Evolutionary conservation across 92 coral and sea anemone genomes (phyloP), one percentile per base, ranked within the genome.

Genomic region (Scolanthus callimorphus): DNA sequence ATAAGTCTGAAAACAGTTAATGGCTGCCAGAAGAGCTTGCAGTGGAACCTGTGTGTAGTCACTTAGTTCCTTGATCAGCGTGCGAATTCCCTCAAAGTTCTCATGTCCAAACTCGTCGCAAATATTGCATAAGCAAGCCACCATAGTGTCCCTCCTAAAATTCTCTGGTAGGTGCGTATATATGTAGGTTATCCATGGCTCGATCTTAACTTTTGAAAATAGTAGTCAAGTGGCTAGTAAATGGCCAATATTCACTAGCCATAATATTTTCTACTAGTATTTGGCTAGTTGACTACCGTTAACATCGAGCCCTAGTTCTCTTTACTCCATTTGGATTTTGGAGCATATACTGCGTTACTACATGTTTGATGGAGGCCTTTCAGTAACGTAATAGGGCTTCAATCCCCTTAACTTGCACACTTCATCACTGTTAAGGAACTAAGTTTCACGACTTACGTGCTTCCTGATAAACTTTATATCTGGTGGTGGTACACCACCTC

Each of bases 111-210:
- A 69, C 24, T 69, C 77, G 4, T 68, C 77, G 4, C 77, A 68
- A 20, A 61, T 43, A n/a, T 77, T 77, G 67, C 78, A 77, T 28
- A 77, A 31, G 31, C 84, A 64, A 25, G 74, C 85, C 25, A 75
- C 74, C 75, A 75, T 66, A 17, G 82, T 57, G 46, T 21, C 46
- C 49, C 43, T 56, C 12, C 63, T 45, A 56, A 75, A 67, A 25
- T 76, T 76, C 27, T 55, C 25, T 29, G 82, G 82, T 13, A 76
- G 47, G 28, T 76, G 82, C 19, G 62, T 66, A 24, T 67, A 76
- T 3, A 76, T 67, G 24, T 67, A 76, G 0, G 82, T 31, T n/a
- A n/a, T n/a, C n/a, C n/a, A n/a, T n/a, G n/a, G n/a, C n/a, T n/a
- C n/a, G n/a, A n/a, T n/a, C n/a, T n/a, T n/a, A n/a, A n/a, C n/a